Evolutionary conservation across 2,113 vertebrate species (phyloP).

Genomic region (Cyanoliseus patagonus): DNA sequence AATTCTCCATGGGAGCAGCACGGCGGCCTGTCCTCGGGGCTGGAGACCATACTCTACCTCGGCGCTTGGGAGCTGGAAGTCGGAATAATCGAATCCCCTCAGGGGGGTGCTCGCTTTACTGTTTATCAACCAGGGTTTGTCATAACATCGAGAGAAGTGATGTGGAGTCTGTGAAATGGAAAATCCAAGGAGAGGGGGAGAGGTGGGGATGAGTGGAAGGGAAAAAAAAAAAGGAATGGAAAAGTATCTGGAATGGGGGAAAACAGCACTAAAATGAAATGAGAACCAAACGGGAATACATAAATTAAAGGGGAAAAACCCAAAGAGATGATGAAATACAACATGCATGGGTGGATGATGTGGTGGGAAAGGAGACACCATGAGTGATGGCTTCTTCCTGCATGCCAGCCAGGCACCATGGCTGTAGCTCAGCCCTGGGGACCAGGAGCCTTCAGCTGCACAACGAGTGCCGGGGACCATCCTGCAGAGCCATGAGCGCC

Average conservation of each 20-base stretch:
- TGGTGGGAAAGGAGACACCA: background rate
- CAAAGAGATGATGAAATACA: conserved; percentile 53
- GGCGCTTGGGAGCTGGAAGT: conserved; percentile 76
- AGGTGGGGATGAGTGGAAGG: conserved; percentile 45
- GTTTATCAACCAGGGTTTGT: conserved; percentile 99
- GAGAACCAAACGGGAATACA: conserved; percentile 35
- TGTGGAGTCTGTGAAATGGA: conserved; percentile 90
- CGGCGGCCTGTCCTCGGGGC: conserved; percentile 11
- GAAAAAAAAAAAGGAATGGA: conserved; percentile 16
- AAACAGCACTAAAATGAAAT: background rate
- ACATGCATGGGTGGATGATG: background rate
- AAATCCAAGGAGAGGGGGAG: conserved; percentile 69
- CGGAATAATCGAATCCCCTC: conserved; percentile 92
- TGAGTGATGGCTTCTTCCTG: background rate
- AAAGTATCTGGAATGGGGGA: background rate
- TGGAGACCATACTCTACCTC: conserved; percentile 83
- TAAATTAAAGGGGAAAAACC: conserved; percentile 37
- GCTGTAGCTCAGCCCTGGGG: background rate
- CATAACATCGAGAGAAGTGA: conserved; percentile 94
- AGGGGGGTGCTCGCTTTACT: conserved; percentile 92
- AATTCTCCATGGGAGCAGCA: background rate
- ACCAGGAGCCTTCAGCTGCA: background rate
- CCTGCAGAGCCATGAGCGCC: rapidly evolving
- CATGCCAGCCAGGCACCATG: rapidly evolving
- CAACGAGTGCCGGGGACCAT: rapidly evolving